Evolutionary conservation across 2,888 invertebrate genomes (phyloP).

Genomic region (Carterocephalus palaemon): DNA sequence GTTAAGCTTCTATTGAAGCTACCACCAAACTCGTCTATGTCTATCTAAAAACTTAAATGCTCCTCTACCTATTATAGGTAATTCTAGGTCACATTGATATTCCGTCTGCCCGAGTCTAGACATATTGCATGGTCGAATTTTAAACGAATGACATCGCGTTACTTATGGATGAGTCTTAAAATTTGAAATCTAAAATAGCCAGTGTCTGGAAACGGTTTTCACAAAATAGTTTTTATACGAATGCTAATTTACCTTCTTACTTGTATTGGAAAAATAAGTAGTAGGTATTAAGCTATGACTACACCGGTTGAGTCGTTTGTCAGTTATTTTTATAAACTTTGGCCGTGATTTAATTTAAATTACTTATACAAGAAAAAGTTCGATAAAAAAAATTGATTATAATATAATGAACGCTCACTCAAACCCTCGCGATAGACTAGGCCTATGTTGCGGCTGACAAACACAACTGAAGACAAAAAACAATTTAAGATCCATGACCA

Average conservation of each 20-base stretch:
- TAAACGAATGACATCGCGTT: constrained; percentile 69
- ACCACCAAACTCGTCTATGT: too few relatives aligned
- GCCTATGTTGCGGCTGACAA: too few relatives aligned
- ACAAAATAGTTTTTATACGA: constrained; percentile 38
- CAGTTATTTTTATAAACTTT: too few relatives aligned
- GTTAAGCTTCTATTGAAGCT: too few relatives aligned
- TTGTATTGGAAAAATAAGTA: constrained; percentile 15
- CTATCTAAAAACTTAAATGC: constrained; percentile 26
- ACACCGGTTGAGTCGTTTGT: too few relatives aligned
- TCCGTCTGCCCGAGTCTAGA: constrained; percentile 67
- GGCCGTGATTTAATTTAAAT: too few relatives aligned
- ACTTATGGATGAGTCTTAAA: constrained; percentile 71
- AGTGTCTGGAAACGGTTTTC: constrained; percentile 57
- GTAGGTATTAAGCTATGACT: constrained; percentile 6
- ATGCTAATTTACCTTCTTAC: constrained; percentile 18
- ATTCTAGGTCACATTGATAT: constrained; percentile 78
- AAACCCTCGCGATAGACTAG: too few relatives aligned
- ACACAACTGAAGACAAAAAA: too few relatives aligned
- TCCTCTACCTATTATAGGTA: constrained; percentile 47
- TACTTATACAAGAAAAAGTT: too few relatives aligned
- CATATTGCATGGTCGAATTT: constrained; percentile 78
- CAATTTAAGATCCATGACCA: too few relatives aligned
- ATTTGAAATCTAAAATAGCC: constrained; percentile 73
- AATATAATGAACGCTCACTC: too few relatives aligned
- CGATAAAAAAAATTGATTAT: too few relatives aligned